Conservation (phyloP, 2,888 invertebrate species). For the Cloeon dipterum region DNA sequence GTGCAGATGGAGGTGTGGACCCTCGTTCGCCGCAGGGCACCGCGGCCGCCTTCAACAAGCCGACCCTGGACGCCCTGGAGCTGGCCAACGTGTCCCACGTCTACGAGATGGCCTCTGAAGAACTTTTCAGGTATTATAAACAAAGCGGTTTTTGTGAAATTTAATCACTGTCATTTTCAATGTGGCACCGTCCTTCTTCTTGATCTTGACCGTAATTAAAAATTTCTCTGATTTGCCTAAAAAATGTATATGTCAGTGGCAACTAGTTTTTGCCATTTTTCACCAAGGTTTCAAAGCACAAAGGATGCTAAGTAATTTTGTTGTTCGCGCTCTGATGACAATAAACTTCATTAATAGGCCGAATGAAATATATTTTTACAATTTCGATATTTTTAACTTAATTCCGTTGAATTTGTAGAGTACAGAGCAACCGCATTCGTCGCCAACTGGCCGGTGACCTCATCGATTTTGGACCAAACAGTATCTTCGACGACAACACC, state of each 20-base stretch:
- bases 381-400: neutral
- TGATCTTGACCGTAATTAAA: too few relatives aligned
- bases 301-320: too few relatives aligned
- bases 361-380: too few relatives aligned
- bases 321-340: too few relatives aligned
- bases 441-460: conserved; percentile 26
- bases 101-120: conserved; percentile 68
- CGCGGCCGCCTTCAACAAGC: conserved; percentile 76
- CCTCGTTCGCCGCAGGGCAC: conserved; percentile 69
- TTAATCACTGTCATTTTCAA: too few relatives aligned
- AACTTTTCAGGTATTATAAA: conserved; percentile 60
- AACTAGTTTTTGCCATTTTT: too few relatives aligned
- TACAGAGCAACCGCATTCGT: neutral
- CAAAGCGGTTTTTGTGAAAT: too few relatives aligned
- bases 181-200: too few relatives aligned
- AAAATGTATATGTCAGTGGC: too few relatives aligned
- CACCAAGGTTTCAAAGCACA: too few relatives aligned
- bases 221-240: too few relatives aligned
- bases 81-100: conserved; percentile 69
- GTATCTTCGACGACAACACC: conserved; percentile 53
- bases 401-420: neutral
- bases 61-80: conserved; percentile 58
- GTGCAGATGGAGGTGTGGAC: conserved; percentile 54
- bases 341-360: too few relatives aligned
- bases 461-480: conserved; percentile 36